Conservation (phyloP, 1,140 invertebrate species). For the Brachionus plicatilis region DNA sequence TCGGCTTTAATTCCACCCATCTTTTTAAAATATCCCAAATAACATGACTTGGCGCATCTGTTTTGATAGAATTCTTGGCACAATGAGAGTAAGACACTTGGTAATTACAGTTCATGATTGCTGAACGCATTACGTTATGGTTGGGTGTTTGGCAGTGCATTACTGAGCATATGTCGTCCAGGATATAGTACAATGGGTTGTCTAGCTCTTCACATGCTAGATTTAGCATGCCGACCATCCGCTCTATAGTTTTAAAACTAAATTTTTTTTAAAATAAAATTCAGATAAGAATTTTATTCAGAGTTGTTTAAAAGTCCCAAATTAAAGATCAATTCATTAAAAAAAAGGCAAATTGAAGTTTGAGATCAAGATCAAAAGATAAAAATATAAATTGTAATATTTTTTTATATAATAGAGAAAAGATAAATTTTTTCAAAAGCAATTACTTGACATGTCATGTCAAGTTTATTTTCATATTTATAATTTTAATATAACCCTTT, state of each 20-base stretch:
- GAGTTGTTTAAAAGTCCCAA: too few species aligned
- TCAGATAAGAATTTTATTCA: too few species aligned
- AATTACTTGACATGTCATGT: too few species aligned
- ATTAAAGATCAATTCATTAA: too few species aligned
- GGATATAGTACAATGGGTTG: conserved; percentile 76
- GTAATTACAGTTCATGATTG: conserved; percentile 85
- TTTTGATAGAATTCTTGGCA: conserved; percentile 80
- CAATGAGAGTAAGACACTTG: conserved; percentile 86
- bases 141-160: conserved; percentile 60
- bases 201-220: conserved; percentile 66
- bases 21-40: conserved; percentile 66
- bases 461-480: too few species aligned
- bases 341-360: too few species aligned
- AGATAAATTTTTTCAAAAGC: too few species aligned
- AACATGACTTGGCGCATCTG: conserved; percentile 75
- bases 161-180: conserved; percentile 63
- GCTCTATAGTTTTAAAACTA: conserved; percentile 62
- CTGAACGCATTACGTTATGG: conserved; percentile 71
- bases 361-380: too few species aligned
- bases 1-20: conserved; percentile 33
- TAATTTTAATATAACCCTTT: too few species aligned
- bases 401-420: too few species aligned
- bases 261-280: too few species aligned
- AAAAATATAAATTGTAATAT: too few species aligned
- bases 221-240: conserved; percentile 64